phyloP scores from a whole-genome alignment of 2,888 invertebrate species.

The Eumerus sabulonum region DNA sequence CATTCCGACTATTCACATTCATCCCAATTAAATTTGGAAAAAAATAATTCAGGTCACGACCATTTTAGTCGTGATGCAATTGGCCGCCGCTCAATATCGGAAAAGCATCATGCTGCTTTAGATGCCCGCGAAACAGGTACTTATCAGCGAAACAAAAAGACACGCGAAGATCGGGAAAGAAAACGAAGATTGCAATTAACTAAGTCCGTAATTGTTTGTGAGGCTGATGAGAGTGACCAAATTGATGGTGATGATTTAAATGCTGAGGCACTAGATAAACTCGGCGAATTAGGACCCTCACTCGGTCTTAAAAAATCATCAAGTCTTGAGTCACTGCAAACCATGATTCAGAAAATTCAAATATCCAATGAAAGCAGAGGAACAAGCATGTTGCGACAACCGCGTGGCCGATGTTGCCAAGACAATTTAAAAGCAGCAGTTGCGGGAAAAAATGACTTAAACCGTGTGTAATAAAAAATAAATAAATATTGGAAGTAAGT shows the following conservation, averaged over 20 bases:
- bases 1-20: constrained; percentile 82
- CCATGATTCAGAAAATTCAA: constrained; percentile 90
- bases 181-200: constrained; percentile 77
- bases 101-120: constrained; percentile 96
- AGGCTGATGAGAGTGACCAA: constrained; percentile 81
- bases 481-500: neutral
- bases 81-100: constrained; percentile 98
- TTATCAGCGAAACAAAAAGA: constrained; percentile 92
- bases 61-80: constrained; percentile 93
- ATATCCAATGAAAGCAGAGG: constrained; percentile 83
- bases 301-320: constrained; percentile 94
- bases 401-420: constrained; percentile 86
- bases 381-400: constrained; percentile 82
- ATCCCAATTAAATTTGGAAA: constrained; percentile 86
- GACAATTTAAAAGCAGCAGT: constrained; percentile 89
- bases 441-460: constrained; percentile 79
- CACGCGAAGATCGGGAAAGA: constrained; percentile 83
- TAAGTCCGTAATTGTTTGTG: constrained; percentile 77
- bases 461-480: constrained; percentile 72
- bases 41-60: constrained; percentile 80
- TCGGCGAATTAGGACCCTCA: constrained; percentile 86
- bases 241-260: constrained; percentile 78
- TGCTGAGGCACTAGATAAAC: constrained; percentile 80
- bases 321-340: constrained; percentile 93
- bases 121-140: constrained; percentile 97